Evolutionary conservation across 2,113 vertebrate species (phyloP).

Genomic region (Oceanites oceanicus): DNA sequence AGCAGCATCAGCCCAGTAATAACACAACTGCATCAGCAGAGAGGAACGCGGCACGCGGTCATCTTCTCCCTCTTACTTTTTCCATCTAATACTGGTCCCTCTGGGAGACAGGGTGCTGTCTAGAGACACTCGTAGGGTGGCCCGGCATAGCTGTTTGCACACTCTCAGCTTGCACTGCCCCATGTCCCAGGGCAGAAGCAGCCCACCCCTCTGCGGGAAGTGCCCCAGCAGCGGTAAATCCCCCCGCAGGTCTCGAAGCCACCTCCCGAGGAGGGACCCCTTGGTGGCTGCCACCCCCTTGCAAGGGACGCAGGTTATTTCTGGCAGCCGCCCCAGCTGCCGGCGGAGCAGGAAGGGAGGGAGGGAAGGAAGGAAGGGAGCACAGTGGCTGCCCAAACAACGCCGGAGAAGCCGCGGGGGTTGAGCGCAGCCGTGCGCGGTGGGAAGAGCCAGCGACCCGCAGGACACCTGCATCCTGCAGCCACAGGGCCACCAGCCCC

Average conservation of each 20-base stretch:
- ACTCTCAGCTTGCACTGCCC: background rate
- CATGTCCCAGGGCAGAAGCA: rapidly evolving
- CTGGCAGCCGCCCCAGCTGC: background rate
- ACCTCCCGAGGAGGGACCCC: background rate
- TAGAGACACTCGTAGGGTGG: background rate
- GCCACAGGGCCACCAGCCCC: background rate
- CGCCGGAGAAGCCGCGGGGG: rapidly evolving
- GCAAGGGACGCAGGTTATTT: background rate
- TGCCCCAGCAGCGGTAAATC: background rate
- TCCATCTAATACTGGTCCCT: background rate
- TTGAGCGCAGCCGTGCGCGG: rapidly evolving
- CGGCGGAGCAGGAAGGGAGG: background rate
- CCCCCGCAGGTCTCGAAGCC: background rate
- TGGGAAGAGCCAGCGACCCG: background rate
- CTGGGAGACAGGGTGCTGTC: background rate
- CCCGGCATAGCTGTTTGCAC: background rate
- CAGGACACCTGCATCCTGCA: background rate
- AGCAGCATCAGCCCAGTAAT: background rate
- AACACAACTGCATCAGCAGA: background rate
- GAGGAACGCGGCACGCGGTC: rapidly evolving
- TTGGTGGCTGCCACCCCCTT: background rate
- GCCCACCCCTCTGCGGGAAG: background rate
- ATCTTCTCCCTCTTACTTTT: background rate
- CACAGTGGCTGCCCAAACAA: background rate
- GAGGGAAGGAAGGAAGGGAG: background rate